Conservation (phyloP, 2,888 invertebrate genomes). For the Sacculina carcini region DNA sequence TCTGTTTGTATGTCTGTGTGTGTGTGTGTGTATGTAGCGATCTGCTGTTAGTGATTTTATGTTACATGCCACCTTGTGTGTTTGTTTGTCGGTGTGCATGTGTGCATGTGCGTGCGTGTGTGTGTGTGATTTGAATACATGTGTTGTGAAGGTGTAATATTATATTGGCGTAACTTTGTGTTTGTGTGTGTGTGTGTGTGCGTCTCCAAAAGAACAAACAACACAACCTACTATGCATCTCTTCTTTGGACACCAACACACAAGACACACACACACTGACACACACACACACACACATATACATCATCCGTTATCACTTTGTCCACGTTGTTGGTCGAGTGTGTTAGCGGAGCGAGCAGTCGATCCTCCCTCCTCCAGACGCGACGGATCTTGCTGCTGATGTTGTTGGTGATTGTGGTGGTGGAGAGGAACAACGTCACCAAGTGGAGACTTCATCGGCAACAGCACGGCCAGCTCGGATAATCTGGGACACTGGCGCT, state of each 20-base stretch:
- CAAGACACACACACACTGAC: not conserved
- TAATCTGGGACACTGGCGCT: slow-evolving; percentile 42
- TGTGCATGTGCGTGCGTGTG: not conserved
- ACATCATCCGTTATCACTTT: too few relatives aligned
- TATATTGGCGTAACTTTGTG: not conserved
- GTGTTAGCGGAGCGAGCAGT: too few relatives aligned
- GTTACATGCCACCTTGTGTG: not conserved
- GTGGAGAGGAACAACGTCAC: slow-evolving; percentile 15
- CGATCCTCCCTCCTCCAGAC: too few relatives aligned
- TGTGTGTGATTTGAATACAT: not conserved
- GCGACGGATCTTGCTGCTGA: too few relatives aligned
- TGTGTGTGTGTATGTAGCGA: too few relatives aligned
- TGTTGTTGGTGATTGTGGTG: not conserved
- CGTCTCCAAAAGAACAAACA: too few relatives aligned
- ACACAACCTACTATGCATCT: too few relatives aligned
- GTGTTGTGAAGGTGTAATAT: not conserved
- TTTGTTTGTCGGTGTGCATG: not conserved
- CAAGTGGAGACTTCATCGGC: slow-evolving; percentile 37
- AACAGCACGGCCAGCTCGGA: slow-evolving; percentile 57
- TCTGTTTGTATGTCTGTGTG: too few relatives aligned
- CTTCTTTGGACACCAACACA: too few relatives aligned
- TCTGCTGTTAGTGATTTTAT: too few relatives aligned
- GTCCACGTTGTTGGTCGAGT: too few relatives aligned
- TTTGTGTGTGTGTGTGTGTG: not conserved
- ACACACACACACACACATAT: not conserved